Conservation (phyloP, 2,797 vertebrate genomes). For the Glossophaga mutica region DNA sequence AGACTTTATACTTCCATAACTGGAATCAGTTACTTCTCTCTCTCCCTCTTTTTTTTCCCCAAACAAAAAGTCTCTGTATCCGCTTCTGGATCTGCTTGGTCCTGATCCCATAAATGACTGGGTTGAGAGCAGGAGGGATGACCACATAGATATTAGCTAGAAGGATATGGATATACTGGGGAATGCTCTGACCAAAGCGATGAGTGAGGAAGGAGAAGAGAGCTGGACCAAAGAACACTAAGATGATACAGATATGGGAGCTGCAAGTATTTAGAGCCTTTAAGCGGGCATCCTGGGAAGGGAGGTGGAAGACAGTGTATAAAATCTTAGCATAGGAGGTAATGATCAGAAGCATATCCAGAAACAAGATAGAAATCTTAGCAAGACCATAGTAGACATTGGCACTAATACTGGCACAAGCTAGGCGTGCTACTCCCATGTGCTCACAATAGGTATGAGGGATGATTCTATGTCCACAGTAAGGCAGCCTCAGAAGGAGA, state of each 20-base stretch:
- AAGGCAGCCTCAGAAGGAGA: constrained; percentile 38
- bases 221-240: constrained; percentile 64
- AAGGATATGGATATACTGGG: constrained; percentile 42
- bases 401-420: constrained; percentile 45
- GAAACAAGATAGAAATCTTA: constrained; percentile 64
- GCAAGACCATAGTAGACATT: constrained; percentile 65
- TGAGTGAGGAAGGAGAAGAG: constrained; percentile 64
- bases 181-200: constrained; percentile 24
- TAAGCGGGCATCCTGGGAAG: constrained; percentile 33
- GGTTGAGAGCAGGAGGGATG: constrained; percentile 17
- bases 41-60: no score
- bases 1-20: background rate
- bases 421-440: constrained; percentile 55
- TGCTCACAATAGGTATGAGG: constrained; percentile 65
- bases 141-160: constrained; percentile 39
- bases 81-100: constrained; percentile 46
- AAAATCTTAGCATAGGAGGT: constrained; percentile 65
- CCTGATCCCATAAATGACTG: constrained; percentile 55
- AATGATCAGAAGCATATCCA: constrained; percentile 62
- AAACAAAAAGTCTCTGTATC: background rate
- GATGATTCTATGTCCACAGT: constrained; percentile 41
- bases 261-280: constrained; percentile 68
- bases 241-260: constrained; percentile 69
- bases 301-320: constrained; percentile 42
- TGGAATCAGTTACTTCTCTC: background rate